These are phyloP conservation scores for Planiliza haematocheilus DNA, from an alignment of 2,113 vertebrate species.

Conservation along the genomic window DNA sequence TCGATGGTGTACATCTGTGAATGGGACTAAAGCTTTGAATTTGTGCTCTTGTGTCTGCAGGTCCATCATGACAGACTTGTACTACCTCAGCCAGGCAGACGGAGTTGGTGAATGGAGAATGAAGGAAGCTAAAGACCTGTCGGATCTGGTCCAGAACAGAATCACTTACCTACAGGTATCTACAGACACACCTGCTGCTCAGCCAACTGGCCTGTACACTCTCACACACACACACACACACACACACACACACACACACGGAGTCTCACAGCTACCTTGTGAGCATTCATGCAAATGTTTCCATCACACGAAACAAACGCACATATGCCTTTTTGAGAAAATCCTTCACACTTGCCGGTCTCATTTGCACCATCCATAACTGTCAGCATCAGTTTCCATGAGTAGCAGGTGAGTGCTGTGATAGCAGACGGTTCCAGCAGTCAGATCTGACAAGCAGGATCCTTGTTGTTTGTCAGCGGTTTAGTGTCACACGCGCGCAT, in stretches of 20 bases:
- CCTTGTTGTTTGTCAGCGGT: slow-evolving; percentile 62
- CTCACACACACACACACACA: slow-evolving; percentile 1
- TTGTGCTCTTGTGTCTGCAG: slow-evolving; percentile 73
- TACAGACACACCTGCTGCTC: slow-evolving; percentile 39
- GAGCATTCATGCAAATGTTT: slow-evolving; percentile 12
- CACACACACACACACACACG: slow-evolving; percentile 4
- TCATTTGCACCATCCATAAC: slow-evolving; percentile 68
- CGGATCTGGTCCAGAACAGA: slow-evolving; percentile 95
- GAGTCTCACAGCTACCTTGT: background rate
- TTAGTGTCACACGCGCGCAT: slow-evolving; percentile 30
- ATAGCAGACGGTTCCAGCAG: slow-evolving; percentile 54
- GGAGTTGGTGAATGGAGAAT: slow-evolving; percentile 95
- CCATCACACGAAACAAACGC: slow-evolving; percentile 13
- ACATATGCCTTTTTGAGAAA: slow-evolving; percentile 30
- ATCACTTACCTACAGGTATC: slow-evolving; percentile 97
- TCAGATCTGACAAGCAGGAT: slow-evolving; percentile 54
- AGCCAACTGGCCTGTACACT: slow-evolving; percentile 34
- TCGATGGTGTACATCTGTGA: too few species aligned
- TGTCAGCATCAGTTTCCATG: slow-evolving; percentile 53
- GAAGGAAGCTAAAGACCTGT: slow-evolving; percentile 97
- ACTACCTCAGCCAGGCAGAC: slow-evolving; percentile 98
- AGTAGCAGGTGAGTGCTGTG: slow-evolving; percentile 60
- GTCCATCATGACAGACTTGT: slow-evolving; percentile 97
- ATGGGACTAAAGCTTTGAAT: background rate
- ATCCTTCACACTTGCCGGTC: slow-evolving; percentile 54